Percentiles rank a stretch among this genome's conserved stretches.
Evolutionary conservation across 1,140 invertebrate genomes (phyloP).

Genomic region (Sycophila sp.): DNA sequence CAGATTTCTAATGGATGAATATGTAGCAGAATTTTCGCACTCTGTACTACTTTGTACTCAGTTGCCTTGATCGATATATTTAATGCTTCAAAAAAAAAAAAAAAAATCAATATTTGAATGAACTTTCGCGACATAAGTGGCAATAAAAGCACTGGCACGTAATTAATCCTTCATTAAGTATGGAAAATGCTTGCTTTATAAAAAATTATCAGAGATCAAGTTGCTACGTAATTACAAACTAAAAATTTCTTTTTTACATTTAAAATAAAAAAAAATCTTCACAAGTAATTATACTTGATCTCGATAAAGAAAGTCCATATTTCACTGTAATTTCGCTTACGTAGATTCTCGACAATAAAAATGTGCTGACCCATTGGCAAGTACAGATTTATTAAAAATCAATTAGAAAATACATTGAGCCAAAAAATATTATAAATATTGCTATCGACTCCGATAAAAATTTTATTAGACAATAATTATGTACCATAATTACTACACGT

Average conservation of each 20-base stretch:
- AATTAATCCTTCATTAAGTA: slow-evolving; percentile 24
- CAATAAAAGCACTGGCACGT: slow-evolving; percentile 24
- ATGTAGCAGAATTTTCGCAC: no score
- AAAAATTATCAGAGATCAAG: slow-evolving; percentile 13
- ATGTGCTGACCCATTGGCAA: slow-evolving; percentile 1
- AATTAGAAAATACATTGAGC: neutral
- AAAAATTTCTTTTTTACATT: neutral
- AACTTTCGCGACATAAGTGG: slow-evolving; percentile 25
- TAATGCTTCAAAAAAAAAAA: slow-evolving; percentile 27
- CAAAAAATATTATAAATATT: neutral
- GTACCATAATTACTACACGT: no score
- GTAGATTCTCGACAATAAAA: neutral
- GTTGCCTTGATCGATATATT: slow-evolving; percentile 2
- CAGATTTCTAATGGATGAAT: no score
- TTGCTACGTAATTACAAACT: slow-evolving; percentile 2
- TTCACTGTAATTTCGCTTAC: neutral
- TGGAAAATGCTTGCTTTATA: slow-evolving; percentile 22
- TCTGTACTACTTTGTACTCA: slow-evolving; percentile 1
- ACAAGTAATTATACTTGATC: neutral
- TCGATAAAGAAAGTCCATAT: neutral
- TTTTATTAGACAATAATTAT: no score
- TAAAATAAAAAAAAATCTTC: no score
- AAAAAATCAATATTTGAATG: slow-evolving; percentile 34
- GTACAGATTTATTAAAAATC: neutral
- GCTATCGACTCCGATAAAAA: no score